phyloP scores from a whole-genome alignment of 2,113 vertebrate genomes.

The Zosterops lateralis region DNA sequence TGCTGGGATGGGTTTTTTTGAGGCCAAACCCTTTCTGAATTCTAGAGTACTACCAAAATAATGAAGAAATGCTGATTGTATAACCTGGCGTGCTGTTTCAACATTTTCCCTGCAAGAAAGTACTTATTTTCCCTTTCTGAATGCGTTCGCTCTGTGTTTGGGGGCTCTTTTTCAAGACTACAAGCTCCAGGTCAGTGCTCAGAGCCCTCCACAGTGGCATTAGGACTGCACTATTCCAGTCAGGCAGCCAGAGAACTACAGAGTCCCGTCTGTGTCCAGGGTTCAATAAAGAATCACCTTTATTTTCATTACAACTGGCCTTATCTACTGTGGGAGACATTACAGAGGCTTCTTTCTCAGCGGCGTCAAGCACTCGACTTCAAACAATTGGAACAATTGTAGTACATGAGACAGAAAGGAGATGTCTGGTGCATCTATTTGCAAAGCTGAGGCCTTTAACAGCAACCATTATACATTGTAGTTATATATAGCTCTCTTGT shows the following conservation, averaged over 20 bases:
- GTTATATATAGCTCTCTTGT: slow-evolving; percentile 29
- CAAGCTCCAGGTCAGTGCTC: not conserved
- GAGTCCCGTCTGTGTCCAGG: not conserved
- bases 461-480: slow-evolving; percentile 34
- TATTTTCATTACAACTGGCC: slow-evolving; percentile 44
- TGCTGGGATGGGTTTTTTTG: not conserved
- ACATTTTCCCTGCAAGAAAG: slow-evolving; percentile 55
- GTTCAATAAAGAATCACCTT: slow-evolving; percentile 41
- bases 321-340: slow-evolving; percentile 33
- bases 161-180: not conserved
- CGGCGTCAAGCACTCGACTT: slow-evolving; percentile 3
- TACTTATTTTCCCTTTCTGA: slow-evolving; percentile 39
- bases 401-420: slow-evolving; percentile 41
- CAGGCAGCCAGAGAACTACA: not conserved
- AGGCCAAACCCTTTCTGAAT: slow-evolving; percentile 62
- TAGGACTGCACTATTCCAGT: not conserved
- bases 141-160: not conserved
- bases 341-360: slow-evolving; percentile 60
- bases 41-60: slow-evolving; percentile 63
- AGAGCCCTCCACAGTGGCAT: not conserved
- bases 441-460: slow-evolving; percentile 26
- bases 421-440: slow-evolving; percentile 33
- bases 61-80: slow-evolving; percentile 63
- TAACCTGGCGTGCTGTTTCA: slow-evolving; percentile 54
- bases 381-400: slow-evolving; percentile 35